A percentile compares a stretch with the other conserved stretches of the same genome.
These are phyloP conservation scores for Parapsyche elsis DNA, from an alignment of 1,140 invertebrate species.

Conservation along the genomic window DNA sequence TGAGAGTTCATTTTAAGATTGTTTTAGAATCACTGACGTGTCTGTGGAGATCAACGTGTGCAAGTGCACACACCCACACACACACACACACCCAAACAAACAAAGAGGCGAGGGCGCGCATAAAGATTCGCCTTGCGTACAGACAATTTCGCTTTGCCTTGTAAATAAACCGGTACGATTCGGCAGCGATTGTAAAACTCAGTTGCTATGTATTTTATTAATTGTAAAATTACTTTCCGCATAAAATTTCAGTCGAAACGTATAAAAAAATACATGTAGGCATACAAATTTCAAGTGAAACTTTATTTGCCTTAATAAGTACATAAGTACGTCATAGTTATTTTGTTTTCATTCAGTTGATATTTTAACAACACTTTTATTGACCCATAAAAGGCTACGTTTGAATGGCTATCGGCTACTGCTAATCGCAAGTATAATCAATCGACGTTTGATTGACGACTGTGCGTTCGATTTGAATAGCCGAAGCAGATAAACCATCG, in stretches of 20 bases:
- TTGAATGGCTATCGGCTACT: not conserved
- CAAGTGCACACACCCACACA: not conserved
- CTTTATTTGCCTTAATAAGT: no score
- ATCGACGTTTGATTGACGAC: slow-evolving; percentile 7
- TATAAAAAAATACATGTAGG: no score
- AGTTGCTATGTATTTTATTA: not conserved
- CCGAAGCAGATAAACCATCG: not conserved
- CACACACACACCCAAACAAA: not conserved
- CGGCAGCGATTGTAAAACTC: slow-evolving; percentile 16
- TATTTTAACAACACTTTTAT: no score
- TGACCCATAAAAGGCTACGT: no score
- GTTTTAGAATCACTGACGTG: no score
- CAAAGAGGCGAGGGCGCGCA: not conserved
- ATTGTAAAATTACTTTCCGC: not conserved
- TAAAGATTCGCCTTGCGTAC: slow-evolving; percentile 34
- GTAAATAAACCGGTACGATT: slow-evolving; percentile 36
- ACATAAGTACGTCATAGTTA: no score
- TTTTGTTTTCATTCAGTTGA: no score
- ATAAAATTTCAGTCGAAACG: not conserved
- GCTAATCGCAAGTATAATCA: not conserved
- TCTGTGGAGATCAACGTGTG: no score
- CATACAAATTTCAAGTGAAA: no score
- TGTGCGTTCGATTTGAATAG: not conserved
- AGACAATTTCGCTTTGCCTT: slow-evolving; percentile 26
- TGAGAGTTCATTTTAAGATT: no score